phyloP scores from a whole-genome alignment of 2,113 vertebrate genomes.

The Heterochromis multidens region DNA sequence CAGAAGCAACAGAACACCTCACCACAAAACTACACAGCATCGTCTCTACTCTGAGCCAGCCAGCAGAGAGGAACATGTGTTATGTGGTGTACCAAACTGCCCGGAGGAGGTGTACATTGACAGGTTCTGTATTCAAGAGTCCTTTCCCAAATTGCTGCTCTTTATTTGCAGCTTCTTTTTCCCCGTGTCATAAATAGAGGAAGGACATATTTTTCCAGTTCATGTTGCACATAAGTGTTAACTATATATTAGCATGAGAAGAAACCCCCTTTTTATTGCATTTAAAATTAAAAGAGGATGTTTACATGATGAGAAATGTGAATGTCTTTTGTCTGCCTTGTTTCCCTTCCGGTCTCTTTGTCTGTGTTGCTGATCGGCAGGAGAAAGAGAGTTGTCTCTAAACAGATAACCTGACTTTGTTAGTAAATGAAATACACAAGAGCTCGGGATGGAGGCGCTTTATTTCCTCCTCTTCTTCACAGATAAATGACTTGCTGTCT shows the following conservation, averaged over 20 bases:
- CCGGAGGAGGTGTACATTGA: constrained; percentile 58
- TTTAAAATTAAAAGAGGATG: background rate
- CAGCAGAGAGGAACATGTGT: constrained; percentile 67
- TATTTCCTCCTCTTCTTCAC: constrained; percentile 69
- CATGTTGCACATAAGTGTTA: background rate
- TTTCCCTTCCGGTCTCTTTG: background rate
- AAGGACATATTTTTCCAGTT: background rate
- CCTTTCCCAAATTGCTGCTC: constrained; percentile 33
- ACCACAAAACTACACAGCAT: constrained; percentile 69
- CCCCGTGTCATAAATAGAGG: background rate
- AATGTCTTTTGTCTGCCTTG: background rate
- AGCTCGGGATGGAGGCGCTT: constrained; percentile 65
- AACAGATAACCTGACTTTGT: constrained; percentile 74
- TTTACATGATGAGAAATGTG: background rate
- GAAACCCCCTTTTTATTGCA: background rate
- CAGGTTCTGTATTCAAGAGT: constrained; percentile 33
- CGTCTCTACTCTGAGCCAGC: constrained; percentile 38
- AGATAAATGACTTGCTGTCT: constrained; percentile 79
- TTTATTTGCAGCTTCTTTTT: constrained; percentile 19
- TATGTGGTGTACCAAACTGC: constrained; percentile 68
- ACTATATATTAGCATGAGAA: background rate
- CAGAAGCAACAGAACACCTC: constrained; percentile 74
- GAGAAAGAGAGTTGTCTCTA: constrained; percentile 58
- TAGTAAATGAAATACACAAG: constrained; percentile 74
- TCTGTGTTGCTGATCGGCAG: constrained; percentile 46